Base-by-base conservation (phyloP, 2,797 vertebrate genomes). In the Taeniopygia guttata region DNA sequence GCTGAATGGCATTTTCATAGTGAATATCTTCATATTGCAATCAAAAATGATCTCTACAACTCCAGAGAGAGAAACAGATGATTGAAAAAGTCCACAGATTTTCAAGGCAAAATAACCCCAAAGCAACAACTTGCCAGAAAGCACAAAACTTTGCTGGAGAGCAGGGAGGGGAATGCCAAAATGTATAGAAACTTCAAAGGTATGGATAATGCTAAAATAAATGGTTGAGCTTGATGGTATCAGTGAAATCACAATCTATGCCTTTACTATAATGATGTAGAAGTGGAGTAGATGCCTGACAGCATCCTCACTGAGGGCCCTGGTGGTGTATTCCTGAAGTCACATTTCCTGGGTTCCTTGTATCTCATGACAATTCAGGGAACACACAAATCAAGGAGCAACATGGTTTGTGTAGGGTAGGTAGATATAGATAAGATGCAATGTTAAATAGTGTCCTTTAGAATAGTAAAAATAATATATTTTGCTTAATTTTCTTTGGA, bases 311-410 rank as follows among this genome's bases (percentile, higher is more conserved):
- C 1, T 5, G 36, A 55, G 16, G 11, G 4, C 6, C 4, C 9
- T 16, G 2, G 11, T 40, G 3, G 3, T 55, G 13, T 21, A 17
- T 3, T 13, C 48, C 42, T 78, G 42, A 56, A 60, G 25, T 27
- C 4, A 0, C 0, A 0, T 16, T 54, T 59, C 38, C 11, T 48
- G 20, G 4, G 42, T 51, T 75, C 48, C 23, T 42, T 46, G 5
- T 43, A n/a, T 16, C 48, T 40, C 42, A 52, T 60, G 7, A 9
- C 27, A n/a, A 7, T 23, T 78, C 29, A 84, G 19, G 55, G 6
- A 85, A 15, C 13, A 46, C 26, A 72, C 29, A 42, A 38, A 56
- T 34, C 54, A 56, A 14, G n/a, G 5, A 84, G 42, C 10, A 81
- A 49, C 49, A 76, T 67, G 29, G 2, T 75, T 3, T 48, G 13